Conservation (phyloP, 2,113 vertebrate species). For the Trogon surrucura region DNA sequence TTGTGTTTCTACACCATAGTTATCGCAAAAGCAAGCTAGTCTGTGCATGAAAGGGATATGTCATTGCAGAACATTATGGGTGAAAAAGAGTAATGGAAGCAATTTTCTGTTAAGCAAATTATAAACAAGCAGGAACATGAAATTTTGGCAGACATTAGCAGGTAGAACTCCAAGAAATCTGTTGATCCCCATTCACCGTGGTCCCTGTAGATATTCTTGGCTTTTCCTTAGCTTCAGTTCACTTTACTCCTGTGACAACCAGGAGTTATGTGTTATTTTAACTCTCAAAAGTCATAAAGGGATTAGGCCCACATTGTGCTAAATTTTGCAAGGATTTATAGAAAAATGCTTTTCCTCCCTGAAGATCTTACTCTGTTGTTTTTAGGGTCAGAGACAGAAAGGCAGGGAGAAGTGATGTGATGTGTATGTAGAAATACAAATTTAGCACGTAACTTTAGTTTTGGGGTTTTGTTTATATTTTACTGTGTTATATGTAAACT, state of each 20-base stretch:
- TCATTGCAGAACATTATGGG: not conserved
- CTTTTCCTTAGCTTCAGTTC: conserved; percentile 20
- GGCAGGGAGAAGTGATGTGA: not conserved
- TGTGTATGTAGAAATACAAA: not conserved
- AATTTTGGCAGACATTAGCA: not conserved
- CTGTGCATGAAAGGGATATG: not conserved
- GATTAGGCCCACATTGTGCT: not conserved
- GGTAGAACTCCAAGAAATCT: not conserved
- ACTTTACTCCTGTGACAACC: not conserved
- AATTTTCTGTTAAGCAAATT: conserved; percentile 37
- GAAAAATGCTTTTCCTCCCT: not conserved
- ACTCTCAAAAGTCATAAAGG: not conserved
- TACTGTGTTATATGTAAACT: not conserved
- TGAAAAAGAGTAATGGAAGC: not conserved
- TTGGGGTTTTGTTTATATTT: not conserved
- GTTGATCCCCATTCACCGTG: not conserved
- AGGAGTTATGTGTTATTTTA: conserved; percentile 26
- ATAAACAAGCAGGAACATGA: conserved; percentile 23
- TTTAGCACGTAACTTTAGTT: not conserved
- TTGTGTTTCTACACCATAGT: not conserved
- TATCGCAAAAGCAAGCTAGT: not conserved
- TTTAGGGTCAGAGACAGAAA: not conserved
- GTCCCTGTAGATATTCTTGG: not conserved
- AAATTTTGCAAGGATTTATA: not conserved
- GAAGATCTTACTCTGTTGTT: not conserved